phyloP scores from a whole-genome alignment of 2,113 vertebrate species.

The Albula glossodonta region DNA sequence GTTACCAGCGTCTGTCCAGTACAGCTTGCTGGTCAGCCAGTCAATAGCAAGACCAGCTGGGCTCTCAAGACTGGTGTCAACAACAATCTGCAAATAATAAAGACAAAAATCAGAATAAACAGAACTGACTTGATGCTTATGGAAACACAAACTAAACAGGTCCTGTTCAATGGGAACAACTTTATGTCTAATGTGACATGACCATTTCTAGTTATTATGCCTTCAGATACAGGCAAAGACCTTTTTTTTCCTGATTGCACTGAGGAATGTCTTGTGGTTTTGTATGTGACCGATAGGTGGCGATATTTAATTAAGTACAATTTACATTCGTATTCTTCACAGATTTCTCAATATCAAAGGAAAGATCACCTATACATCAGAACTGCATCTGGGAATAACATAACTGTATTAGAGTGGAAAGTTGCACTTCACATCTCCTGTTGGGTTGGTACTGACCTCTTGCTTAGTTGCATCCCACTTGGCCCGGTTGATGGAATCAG shows the following conservation, averaged over 20 bases:
- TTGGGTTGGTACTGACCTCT: constrained; percentile 75
- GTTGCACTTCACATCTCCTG: not conserved
- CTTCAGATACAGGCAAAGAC: too few relatives aligned
- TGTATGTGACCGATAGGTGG: constrained; percentile 48
- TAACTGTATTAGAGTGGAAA: not conserved
- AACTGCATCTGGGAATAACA: not conserved
- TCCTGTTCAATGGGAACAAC: not conserved
- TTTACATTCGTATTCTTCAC: not conserved
- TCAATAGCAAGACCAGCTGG: constrained; percentile 97
- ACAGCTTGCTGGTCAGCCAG: constrained; percentile 93
- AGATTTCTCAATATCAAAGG: not conserved
- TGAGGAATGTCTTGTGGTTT: not conserved
- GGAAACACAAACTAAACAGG: not conserved
- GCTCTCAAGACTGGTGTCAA: constrained; percentile 95
- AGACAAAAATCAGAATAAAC: constrained; percentile 26
- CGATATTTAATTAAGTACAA: constrained; percentile 34
- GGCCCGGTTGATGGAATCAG: constrained; percentile 95
- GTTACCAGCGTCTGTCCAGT: constrained; percentile 98
- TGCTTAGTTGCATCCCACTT: constrained; percentile 93
- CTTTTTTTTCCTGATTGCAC: not conserved
- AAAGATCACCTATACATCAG: not conserved
- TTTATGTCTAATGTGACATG: too few relatives aligned
- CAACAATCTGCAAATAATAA: constrained; percentile 80
- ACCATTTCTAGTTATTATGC: too few relatives aligned
- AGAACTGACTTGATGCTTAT: not conserved